Evolutionary conservation across 2,113 vertebrate species (phyloP), one percentile per base, ranked within the genome.

Genomic region (Corydoras maculifer): DNA sequence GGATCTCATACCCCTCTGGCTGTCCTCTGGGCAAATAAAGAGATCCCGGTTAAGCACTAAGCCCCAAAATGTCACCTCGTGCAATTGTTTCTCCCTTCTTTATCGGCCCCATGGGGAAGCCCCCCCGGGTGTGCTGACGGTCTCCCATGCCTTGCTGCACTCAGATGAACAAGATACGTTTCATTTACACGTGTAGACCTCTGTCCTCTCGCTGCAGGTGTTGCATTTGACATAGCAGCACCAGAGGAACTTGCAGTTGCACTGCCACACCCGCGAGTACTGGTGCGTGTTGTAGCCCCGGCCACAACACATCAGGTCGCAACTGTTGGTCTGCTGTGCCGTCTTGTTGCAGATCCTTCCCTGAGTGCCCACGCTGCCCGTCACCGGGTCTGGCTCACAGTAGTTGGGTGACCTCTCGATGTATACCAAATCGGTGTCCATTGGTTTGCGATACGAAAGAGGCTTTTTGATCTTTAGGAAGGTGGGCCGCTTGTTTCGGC

Each of bases 401-500:
- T 98, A 98, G 82, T 96, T 98, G 69, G 95, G 95, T 0, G 95
- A 97, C 76, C 92, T 93, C 79, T 97, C 95, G 0, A 97, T 93
- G 86, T 96, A 98, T 65, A 98, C 35, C 35, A 43, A 43, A 43
- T 43, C 35, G 35, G 35, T 43, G 35, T 43, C 35, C 35, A 43
- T 43, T 71, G 95, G 95, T 76, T 98, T 98, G 78, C 93, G 93
- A 75, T 94, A 97, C 0, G 95, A 96, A 48, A 93, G 88, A 0
- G 91, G 93, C 75, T 96, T 97, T 87, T 97, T 98, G 79, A 98
- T 92, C 78, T 98, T 98, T 30, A 98, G 91, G 85, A 98, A 98
- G 68, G 92, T 91, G 31, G 95, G 94, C 3, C 94, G 86, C 85
- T 97, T 97, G 86, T 95, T 94, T 58, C 94, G 92, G 78, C 92